A percentile compares a stretch with the other conserved stretches of the same genome.
Conservation (phyloP, 2,113 vertebrate genomes). For the Varanus komodoensis region DNA sequence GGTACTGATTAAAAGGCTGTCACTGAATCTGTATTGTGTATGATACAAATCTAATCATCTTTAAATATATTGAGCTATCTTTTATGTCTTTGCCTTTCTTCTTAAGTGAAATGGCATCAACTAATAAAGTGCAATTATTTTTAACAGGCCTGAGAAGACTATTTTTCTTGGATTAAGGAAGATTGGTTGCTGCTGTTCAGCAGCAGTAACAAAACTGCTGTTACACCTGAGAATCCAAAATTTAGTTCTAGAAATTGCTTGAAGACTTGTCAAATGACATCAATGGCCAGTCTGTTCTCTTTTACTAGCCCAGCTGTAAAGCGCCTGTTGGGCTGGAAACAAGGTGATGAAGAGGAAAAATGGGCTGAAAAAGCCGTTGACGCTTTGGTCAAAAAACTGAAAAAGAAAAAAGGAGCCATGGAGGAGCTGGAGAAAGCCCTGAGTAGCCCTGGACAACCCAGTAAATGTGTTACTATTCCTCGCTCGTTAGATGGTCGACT, state of each 20-base stretch:
- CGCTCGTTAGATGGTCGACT: constrained; percentile 95
- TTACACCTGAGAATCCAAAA: constrained; percentile 35
- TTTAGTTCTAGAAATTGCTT: constrained; percentile 66
- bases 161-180: constrained; percentile 20
- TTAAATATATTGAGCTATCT: neutral
- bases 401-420: constrained; percentile 99
- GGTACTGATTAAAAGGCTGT: neutral
- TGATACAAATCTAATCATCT: neutral
- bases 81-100: neutral
- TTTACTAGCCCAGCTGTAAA: constrained; percentile 99
- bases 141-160: constrained; percentile 45
- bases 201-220: constrained; percentile 45
- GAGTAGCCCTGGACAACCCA: constrained; percentile 96
- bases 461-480: constrained; percentile 98
- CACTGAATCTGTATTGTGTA: neutral
- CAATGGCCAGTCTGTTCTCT: constrained; percentile 99
- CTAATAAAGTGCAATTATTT: constrained; percentile 33
- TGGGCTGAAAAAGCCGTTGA: constrained; percentile 99
- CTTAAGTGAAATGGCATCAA: neutral
- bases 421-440: constrained; percentile 98
- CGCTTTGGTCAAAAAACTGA: constrained; percentile 97
- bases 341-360: constrained; percentile 99
- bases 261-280: constrained; percentile 85
- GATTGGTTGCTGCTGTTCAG: constrained; percentile 34
- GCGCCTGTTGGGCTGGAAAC: constrained; percentile 98